Conservation (phyloP, 2,888 invertebrate species). For the Altica lythri region DNA sequence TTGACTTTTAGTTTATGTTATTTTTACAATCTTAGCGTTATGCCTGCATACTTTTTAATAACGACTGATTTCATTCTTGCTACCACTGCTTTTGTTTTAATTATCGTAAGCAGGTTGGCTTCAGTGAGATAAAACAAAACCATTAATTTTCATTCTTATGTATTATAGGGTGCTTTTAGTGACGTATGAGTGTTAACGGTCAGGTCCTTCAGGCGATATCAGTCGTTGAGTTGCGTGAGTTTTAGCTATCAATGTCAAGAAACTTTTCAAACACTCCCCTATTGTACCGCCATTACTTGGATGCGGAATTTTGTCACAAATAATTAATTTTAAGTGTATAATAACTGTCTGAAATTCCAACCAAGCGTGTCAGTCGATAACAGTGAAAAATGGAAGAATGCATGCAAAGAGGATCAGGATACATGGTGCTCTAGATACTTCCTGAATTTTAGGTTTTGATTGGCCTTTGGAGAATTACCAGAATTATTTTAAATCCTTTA, state of each 20-base stretch:
- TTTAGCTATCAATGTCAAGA: slow-evolving; percentile 40
- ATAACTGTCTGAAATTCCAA: slow-evolving; percentile 36
- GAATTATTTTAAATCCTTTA: too few relatives aligned
- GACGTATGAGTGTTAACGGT: slow-evolving; percentile 45
- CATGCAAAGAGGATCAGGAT: slow-evolving; percentile 14
- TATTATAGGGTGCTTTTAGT: slow-evolving; percentile 44
- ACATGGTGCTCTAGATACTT: too few relatives aligned
- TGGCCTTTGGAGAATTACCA: too few relatives aligned
- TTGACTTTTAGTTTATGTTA: too few relatives aligned
- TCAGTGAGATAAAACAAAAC: slow-evolving; percentile 31
- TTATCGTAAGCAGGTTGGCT: slow-evolving; percentile 3
- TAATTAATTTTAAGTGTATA: slow-evolving; percentile 42
- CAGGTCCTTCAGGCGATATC: slow-evolving; percentile 45
- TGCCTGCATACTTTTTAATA: too few relatives aligned
- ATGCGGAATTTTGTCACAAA: slow-evolving; percentile 41
- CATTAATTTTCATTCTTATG: slow-evolving; percentile 37
- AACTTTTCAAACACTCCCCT: slow-evolving; percentile 34
- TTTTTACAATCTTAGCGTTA: too few relatives aligned
- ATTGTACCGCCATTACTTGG: slow-evolving; percentile 32
- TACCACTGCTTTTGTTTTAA: too few relatives aligned
- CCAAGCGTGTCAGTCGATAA: slow-evolving; percentile 35
- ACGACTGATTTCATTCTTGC: too few relatives aligned
- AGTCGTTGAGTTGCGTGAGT: slow-evolving; percentile 47
- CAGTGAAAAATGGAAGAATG: slow-evolving; percentile 30
- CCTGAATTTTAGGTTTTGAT: too few relatives aligned